phyloP scores from a whole-genome alignment of 2,113 vertebrate species.

The Argyrosomus japonicus region DNA sequence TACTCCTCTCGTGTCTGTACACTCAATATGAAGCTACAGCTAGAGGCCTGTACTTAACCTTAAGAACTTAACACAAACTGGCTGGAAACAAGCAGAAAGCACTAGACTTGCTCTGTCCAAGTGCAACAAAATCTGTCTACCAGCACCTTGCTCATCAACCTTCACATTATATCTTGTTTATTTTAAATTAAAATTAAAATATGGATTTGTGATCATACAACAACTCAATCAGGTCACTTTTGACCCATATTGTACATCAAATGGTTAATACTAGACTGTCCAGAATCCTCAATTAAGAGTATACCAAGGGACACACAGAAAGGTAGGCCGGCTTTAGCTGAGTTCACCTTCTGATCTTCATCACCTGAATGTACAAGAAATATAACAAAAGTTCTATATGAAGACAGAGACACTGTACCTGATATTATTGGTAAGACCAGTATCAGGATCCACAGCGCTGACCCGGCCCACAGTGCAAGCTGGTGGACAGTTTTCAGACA shows the following conservation, averaged over 20 bases:
- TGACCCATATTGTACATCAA: too few relatives aligned
- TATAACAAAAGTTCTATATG: neutral
- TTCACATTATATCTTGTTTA: neutral
- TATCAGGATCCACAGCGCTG: constrained; percentile 89
- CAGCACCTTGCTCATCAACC: neutral
- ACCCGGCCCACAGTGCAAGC: constrained; percentile 85
- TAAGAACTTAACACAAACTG: neutral
- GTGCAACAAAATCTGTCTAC: neutral
- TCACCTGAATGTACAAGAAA: neutral
- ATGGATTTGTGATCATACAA: too few relatives aligned
- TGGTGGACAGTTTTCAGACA: constrained; percentile 90
- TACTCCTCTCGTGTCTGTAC: neutral
- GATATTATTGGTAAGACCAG: constrained; percentile 88
- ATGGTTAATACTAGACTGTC: neutral
- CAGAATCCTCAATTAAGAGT: neutral
- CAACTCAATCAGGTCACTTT: too few relatives aligned
- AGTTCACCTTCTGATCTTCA: neutral
- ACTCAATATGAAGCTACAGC: neutral
- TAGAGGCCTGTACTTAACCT: neutral
- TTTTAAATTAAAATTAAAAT: too few relatives aligned
- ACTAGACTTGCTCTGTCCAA: neutral
- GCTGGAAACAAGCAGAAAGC: neutral
- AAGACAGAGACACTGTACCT: constrained; percentile 77
- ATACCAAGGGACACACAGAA: neutral
- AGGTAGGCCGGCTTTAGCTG: neutral